A percentile compares a stretch with the other conserved stretches of the same genome.
phyloP scores from a whole-genome alignment of 2,888 invertebrate genomes.

The Spodoptera littoralis region DNA sequence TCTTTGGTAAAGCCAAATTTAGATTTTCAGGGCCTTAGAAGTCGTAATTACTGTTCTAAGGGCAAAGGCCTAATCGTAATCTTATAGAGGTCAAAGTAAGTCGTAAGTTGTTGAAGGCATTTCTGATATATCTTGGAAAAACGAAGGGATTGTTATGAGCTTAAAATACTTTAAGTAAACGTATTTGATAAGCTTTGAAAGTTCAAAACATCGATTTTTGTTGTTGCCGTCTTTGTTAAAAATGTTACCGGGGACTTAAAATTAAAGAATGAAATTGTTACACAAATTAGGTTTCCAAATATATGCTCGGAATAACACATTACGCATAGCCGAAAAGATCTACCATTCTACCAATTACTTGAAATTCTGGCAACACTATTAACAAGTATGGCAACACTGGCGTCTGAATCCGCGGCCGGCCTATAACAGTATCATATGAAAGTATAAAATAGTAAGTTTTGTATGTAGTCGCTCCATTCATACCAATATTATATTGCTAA shows the following conservation, averaged over 20 bases:
- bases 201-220: no score
- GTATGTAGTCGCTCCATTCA: constrained; percentile 38
- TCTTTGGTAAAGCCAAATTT: constrained; percentile 7
- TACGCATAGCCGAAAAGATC: no score
- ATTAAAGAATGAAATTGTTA: no score
- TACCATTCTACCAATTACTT: no score
- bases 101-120: constrained; percentile 24
- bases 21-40: constrained; percentile 23
- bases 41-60: constrained; percentile 18
- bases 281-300: no score
- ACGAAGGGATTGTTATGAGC: background rate
- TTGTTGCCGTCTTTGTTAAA: no score
- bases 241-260: no score
- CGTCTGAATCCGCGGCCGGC: constrained; percentile 49
- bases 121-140: constrained; percentile 22
- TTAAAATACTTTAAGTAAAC: no score
- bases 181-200: no score
- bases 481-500: constrained; percentile 31
- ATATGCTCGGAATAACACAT: no score
- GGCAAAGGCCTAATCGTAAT: constrained; percentile 14
- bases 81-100: constrained; percentile 9
- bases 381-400: constrained; percentile 20
- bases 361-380: constrained; percentile 13
- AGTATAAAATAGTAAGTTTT: constrained; percentile 37
- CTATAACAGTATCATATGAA: constrained; percentile 30